Conservation (phyloP, 1,140 invertebrate species). For the Leguminivora glycinivorella region DNA sequence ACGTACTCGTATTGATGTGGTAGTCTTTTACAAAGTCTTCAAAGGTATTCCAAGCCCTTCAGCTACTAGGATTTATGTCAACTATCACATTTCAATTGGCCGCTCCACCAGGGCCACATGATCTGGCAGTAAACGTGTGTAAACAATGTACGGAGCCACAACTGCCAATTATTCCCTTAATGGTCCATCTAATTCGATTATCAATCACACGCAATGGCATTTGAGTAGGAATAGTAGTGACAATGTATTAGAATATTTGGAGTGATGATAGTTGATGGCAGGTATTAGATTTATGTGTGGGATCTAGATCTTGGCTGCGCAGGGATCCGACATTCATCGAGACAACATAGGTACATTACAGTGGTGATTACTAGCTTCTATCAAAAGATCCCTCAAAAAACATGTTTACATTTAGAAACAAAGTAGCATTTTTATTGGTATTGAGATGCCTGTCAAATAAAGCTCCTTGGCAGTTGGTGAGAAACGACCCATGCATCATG, state of each 20-base stretch:
- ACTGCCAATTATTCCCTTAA: slow-evolving; percentile 3
- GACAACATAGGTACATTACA: no score
- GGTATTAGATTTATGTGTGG: no score
- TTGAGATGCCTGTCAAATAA: no score
- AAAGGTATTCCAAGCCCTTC: no score
- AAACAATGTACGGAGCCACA: not conserved
- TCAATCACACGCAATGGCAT: not conserved
- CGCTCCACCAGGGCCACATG: not conserved
- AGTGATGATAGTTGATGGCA: not conserved
- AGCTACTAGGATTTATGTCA: not conserved
- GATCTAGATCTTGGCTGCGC: not conserved
- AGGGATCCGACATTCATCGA: not conserved
- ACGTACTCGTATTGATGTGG: no score
- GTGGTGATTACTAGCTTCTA: no score
- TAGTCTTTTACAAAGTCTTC: no score
- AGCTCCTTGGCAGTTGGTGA: no score
- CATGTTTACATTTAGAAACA: no score
- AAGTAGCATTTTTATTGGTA: no score
- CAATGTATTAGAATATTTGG: not conserved
- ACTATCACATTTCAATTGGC: not conserved
- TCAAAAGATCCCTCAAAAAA: no score
- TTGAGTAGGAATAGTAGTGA: not conserved
- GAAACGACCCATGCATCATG: no score
- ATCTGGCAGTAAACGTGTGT: not conserved
- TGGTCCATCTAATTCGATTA: not conserved